Evolutionary conservation across 2,797 vertebrate genomes (phyloP).

Genomic region (Myotis pilosus): DNA sequence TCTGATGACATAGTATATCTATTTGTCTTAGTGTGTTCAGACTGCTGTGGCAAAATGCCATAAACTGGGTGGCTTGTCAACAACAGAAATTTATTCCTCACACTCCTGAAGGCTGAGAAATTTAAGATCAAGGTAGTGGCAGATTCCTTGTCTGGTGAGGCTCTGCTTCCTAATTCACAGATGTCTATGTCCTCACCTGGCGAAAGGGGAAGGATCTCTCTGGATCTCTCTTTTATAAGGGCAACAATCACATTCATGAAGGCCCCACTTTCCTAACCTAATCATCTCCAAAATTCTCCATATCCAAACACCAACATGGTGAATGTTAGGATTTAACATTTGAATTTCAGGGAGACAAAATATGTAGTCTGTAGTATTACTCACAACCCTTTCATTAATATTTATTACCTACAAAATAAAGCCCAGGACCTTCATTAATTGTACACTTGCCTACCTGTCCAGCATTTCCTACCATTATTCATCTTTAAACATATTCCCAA

Average conservation of each 20-base stretch:
- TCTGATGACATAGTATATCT: neutral
- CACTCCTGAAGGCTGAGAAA: neutral
- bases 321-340: neutral
- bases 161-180: neutral
- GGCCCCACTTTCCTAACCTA: neutral
- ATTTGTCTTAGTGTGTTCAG: neutral
- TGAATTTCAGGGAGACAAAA: neutral
- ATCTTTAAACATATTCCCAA: neutral
- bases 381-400: neutral
- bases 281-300: neutral
- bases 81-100: neutral
- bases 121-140: neutral
- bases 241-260: neutral
- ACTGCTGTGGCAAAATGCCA: neutral
- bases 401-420: neutral
- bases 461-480: neutral
- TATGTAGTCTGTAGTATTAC: neutral
- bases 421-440: neutral
- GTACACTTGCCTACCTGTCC: neutral
- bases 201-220: neutral
- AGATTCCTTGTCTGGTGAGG: neutral
- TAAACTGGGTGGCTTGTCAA: neutral
- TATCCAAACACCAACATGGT: neutral
- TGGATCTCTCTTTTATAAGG: neutral
- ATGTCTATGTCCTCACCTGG: neutral